Base-by-base conservation (phyloP, 2,888 invertebrate species). In the Acleris laterana region DNA sequence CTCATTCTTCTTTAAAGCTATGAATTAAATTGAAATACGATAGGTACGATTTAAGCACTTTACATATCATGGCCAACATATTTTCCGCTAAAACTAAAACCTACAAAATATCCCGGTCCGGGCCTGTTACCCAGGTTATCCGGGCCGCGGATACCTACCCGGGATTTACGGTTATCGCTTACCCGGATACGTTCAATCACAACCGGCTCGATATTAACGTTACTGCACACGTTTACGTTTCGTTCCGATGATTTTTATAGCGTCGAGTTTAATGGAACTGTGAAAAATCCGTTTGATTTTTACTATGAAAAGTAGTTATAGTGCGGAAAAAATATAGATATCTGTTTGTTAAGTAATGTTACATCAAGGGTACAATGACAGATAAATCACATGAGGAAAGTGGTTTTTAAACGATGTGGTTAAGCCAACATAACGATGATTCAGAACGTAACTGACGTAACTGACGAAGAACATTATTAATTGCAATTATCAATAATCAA, bases 151-250 rank as follows among this genome's bases (percentile, higher is more conserved):
- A 79, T 81, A 76, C 53, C 53, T 56, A 44, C 76, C 79, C 85
- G 81, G 89, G 89, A 93, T 93, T 93, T 93, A 93, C 89, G 93
- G 88, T 93, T 93, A 93, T 93, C 87, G 88, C 87, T 87, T 82
- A 81, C 86, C 84, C 80, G 87, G 84, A 86, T 85, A 84, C 85
- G 87, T 89, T 91, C 92, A 93, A 93, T 92, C 92, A 90, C 90
- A 91, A 90, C 91, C 86, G 70, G 77, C 84, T 87, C 86, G 87
- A 87, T 87, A 84, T 89, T 88, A 88, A 86, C 85, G 87, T 83
- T 63, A 75, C 80, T 79, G 74, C 75, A 76, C 77, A 50, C 74
- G 74, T 72, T 75, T 77, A 76, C 76, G 71, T 75, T 78, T 74
- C 69, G 51, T 58, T 59, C 62, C 22, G 66, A 51, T 66, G 61